Base-by-base conservation (phyloP, 2,113 vertebrate species). In the Nansenia antarctica region DNA sequence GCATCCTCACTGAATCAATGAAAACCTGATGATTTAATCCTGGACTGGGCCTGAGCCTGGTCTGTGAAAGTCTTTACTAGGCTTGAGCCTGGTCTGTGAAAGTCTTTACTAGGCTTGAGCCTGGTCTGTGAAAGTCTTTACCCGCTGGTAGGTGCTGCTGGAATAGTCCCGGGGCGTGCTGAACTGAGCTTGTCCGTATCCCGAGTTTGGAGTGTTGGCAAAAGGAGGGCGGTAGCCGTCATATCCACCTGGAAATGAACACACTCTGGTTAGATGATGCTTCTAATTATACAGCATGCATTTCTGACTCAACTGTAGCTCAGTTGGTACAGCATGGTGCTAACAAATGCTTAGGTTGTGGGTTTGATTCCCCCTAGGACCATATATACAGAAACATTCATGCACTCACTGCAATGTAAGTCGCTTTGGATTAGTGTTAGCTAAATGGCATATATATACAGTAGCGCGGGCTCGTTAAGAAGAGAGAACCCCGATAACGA, bases 201-300 rank as follows among this genome's bases (percentile, higher is more conserved):
- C 95, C 71, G 94, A 94, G 88, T 94, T 99, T 69, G 95, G 92
- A 94, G 95, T 92, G 91, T 94, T 98, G 83, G 95, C 88, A 74
- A 98, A 99, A 69, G 95, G 92, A 85, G 95, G 91, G 45, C 96
- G 95, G 89, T 98, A 98, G 71, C 95, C 92, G 70, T 99, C 97
- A 31, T 97, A 99, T 59, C 93, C 94, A 87, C 97, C 97, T 99
- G 82, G 3, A 87, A 86, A 80, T 75, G 15, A 30, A 8, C 1
- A 61, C 11, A 53, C 37, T 39, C 29, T 34, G 15, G 9, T 34
- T 62, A 34, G 1, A 9, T n/a, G n/a, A n/a, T n/a, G n/a, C n/a
- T n/a, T n/a, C n/a, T n/a, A n/a, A n/a, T n/a, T n/a, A 11, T 12
- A 42, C 12, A 26, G 12, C 15, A 5, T 42, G 8, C 39, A 60